A percentile compares a stretch with the other conserved stretches of the same genome.
These are phyloP conservation scores for Halocaridina rubra DNA, from an alignment of 2,888 invertebrate species.

Conservation along the genomic window DNA sequence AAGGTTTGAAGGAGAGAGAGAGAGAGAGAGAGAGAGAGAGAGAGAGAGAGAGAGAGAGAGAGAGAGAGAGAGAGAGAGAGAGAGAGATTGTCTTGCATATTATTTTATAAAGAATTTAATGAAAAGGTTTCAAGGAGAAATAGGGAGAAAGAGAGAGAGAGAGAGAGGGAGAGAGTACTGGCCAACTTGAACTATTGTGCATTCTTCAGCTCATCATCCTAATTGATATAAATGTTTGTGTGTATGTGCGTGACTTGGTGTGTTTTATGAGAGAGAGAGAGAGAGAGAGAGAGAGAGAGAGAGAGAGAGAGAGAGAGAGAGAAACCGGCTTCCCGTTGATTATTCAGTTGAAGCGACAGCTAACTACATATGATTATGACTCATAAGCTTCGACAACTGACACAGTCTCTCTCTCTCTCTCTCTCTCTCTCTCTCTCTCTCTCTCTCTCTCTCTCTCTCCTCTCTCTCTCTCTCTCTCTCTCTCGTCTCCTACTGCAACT, in stretches of 20 bases:
- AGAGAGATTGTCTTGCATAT: background rate
- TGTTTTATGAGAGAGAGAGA: background rate
- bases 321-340: background rate
- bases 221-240: background rate
- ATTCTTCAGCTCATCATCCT: too few relatives aligned
- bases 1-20: background rate
- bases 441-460: too few relatives aligned
- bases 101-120: background rate
- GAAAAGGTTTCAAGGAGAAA: background rate
- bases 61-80: background rate
- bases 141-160: too few relatives aligned
- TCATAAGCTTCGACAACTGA: background rate
- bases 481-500: background rate
- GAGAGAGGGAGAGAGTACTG: too few relatives aligned
- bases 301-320: background rate
- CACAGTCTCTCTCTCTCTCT: background rate
- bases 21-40: background rate
- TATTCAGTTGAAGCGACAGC: background rate
- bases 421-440: background rate
- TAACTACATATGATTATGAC: background rate
- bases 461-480: too few relatives aligned
- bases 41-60: background rate
- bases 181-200: too few relatives aligned
- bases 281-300: background rate
- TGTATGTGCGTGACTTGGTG: background rate